phyloP scores from a whole-genome alignment of 2,888 invertebrate genomes.

The Polydrusus pterygomalis region DNA sequence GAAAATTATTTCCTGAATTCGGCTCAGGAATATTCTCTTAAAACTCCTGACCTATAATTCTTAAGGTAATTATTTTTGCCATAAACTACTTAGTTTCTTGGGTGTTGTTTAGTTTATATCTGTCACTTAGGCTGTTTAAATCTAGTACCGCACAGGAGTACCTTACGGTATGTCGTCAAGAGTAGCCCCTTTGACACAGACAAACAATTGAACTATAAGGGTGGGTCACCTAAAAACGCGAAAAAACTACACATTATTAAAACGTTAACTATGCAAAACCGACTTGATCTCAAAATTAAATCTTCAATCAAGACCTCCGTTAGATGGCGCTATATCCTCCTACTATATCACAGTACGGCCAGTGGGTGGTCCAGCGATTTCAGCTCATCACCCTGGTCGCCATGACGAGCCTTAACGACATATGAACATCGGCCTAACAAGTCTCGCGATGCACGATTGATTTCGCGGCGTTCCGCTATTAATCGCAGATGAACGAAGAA shows the following conservation, averaged over 20 bases:
- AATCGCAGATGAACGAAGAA: conserved; percentile 51
- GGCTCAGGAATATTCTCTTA: too few relatives aligned
- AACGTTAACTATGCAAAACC: background rate
- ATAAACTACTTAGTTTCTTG: too few relatives aligned
- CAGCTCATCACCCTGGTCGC: conserved; percentile 63
- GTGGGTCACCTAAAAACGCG: too few relatives aligned
- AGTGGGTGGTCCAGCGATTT: conserved; percentile 64
- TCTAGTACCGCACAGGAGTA: too few relatives aligned
- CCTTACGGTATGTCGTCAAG: too few relatives aligned
- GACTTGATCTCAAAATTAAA: conserved; percentile 3
- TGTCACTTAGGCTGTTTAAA: too few relatives aligned
- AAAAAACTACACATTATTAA: background rate
- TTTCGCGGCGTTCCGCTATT: conserved; percentile 61
- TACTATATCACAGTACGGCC: conserved; percentile 36
- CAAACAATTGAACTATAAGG: too few relatives aligned
- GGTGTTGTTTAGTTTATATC: too few relatives aligned
- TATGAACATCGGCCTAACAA: conserved; percentile 66
- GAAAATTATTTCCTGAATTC: too few relatives aligned
- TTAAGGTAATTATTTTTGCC: too few relatives aligned
- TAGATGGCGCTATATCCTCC: conserved; percentile 32
- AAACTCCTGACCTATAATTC: too few relatives aligned
- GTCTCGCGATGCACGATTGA: conserved; percentile 66
- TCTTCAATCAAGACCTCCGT: conserved; percentile 23
- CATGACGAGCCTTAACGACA: conserved; percentile 63
- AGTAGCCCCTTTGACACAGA: too few relatives aligned